These are phyloP conservation scores for Cepaea hortensis DNA, from an alignment of 2,888 invertebrate genomes.

Conservation along the genomic window DNA sequence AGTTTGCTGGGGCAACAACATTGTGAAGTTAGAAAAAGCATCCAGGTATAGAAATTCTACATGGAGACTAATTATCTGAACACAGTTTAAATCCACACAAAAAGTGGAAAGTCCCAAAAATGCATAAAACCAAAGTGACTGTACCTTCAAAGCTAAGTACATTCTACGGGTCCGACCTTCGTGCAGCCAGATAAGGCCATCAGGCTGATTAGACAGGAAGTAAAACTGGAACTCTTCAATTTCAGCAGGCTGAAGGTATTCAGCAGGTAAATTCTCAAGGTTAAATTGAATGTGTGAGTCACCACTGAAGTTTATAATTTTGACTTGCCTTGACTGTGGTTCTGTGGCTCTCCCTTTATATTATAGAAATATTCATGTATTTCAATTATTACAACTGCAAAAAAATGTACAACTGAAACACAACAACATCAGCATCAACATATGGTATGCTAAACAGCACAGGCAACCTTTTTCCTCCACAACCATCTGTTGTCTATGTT, in stretches of 20 bases:
- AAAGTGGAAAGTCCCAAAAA: no score
- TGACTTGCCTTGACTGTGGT: background rate
- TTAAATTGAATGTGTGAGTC: slow-evolving; percentile 60
- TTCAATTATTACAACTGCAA: background rate
- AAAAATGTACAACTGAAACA: background rate
- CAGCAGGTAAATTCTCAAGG: slow-evolving; percentile 56
- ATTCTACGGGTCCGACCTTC: slow-evolving; percentile 60
- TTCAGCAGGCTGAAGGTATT: slow-evolving; percentile 55
- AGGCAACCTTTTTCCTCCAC: no score
- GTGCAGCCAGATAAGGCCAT: slow-evolving; percentile 73
- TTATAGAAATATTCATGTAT: background rate
- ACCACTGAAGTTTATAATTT: slow-evolving; percentile 30
- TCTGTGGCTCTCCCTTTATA: no score
- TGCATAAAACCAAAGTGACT: background rate
- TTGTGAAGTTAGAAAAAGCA: no score
- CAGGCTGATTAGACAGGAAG: slow-evolving; percentile 64
- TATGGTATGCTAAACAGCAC: no score
- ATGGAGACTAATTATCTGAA: no score
- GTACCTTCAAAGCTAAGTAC: slow-evolving; percentile 70
- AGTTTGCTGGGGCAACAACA: no score
- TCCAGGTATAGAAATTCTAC: no score
- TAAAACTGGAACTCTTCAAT: slow-evolving; percentile 63
- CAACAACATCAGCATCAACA: background rate
- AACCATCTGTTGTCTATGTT: no score
- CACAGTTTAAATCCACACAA: no score